Base-by-base conservation (phyloP, 2,888 invertebrate species). In the Camponotus fellah region DNA sequence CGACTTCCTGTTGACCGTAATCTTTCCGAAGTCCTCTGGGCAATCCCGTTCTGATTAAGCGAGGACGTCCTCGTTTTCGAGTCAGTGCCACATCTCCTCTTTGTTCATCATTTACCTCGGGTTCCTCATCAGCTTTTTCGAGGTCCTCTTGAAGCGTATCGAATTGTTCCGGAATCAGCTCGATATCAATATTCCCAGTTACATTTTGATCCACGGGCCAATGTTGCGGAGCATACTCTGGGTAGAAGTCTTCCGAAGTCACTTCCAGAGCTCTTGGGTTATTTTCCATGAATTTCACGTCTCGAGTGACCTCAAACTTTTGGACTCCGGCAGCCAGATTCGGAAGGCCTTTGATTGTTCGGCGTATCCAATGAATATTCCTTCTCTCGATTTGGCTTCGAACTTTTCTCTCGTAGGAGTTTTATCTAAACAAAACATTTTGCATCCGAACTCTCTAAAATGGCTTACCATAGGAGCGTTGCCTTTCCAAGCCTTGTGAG, bases 401-500 rank as follows among this genome's bases (percentile, higher is more conserved):
- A 71, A 17, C 26, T 71, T 71, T 3, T 40, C 37, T 5, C 14
- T 71, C 8, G 53, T 40, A 0, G 26, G 21, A 4, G 2, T 3
- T 3, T 0, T 71, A 5, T 71, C 5, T 0, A 71, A 0, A 6
- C 49, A 69, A 5, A 10, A 49, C 1, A 34, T 34, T 2, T 6
- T 53, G 17, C 34, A 69, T 3, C 71, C 71, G 2, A 71, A 71
- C 0, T 2, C 5, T 4, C 9, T 71, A 5, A 71, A 40, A 3
- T 71, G 9, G 1, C 3, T 14, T 4, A 71, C 71, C 0, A 4
- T 4, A 0, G 71, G 71, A 2, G 21, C 8, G 14, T 46, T 49
- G 53, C 69, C 83, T 26, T 17, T 75, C 81, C 88, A 88, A 0
- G 12, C 21, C 32, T 88, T 76, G 69, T 82, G 83, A 4, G 87